These are phyloP conservation scores for Varanus komodoensis DNA, from an alignment of 2,113 vertebrate genomes.

Conservation along the genomic window DNA sequence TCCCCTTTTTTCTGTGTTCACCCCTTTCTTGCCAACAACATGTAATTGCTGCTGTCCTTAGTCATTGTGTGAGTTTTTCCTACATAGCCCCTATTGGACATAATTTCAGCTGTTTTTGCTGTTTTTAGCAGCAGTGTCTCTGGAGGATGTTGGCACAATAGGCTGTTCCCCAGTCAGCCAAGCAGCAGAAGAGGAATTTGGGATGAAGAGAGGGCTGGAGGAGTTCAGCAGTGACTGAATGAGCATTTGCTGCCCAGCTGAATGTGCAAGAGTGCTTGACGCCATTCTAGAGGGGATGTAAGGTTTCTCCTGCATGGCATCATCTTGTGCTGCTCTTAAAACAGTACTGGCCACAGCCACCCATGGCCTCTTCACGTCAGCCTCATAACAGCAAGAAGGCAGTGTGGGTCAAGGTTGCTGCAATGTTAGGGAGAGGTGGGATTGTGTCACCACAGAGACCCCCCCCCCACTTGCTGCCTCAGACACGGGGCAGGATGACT, in stretches of 20 bases:
- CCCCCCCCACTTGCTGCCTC: background rate
- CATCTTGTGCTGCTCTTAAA: background rate
- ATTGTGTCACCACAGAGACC: background rate
- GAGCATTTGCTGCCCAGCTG: too few relatives aligned
- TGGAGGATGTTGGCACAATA: background rate
- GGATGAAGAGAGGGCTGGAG: background rate
- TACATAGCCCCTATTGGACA: background rate
- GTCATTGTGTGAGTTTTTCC: background rate
- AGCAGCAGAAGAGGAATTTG: background rate
- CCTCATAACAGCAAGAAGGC: background rate
- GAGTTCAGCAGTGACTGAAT: background rate
- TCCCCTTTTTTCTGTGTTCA: too few relatives aligned
- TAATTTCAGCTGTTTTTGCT: background rate
- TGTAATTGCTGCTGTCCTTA: background rate
- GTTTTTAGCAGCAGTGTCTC: background rate
- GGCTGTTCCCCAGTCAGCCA: background rate
- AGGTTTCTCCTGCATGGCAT: background rate
- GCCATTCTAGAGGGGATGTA: background rate
- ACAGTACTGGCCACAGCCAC: too few relatives aligned
- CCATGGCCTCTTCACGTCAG: background rate
- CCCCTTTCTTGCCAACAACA: background rate
- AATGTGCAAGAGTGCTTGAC: background rate
- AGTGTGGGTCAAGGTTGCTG: background rate
- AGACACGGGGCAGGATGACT: background rate
- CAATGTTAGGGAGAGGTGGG: too few relatives aligned